Base-by-base conservation (phyloP, 2,888 invertebrate genomes). In the Phymatocera aterrima region DNA sequence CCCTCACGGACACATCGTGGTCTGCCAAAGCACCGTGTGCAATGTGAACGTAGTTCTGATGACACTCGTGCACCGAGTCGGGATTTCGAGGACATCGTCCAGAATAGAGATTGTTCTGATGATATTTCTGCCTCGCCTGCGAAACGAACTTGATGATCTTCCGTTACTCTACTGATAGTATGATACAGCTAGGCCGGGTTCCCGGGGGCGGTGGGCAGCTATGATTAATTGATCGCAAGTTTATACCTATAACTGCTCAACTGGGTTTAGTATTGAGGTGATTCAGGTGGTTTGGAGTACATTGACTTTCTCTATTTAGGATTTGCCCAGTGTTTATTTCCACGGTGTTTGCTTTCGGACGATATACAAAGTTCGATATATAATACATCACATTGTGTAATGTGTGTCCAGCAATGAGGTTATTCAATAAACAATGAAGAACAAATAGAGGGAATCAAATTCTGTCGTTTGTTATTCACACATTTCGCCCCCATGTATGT, bases 1-100 rank as follows among this genome's bases (percentile, higher is more conserved):
- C 8, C 79, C 57, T 8, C 60, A 75, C 4, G 72, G 78, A 31
- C 79, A n/a, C n/a, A 81, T 48, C 74, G 34, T 15, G 79, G 46
- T 64, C 72, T 37, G 12, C 43, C 78, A 79, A 5, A 64, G 24
- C 43, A 46, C 43, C 28, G 28, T 46, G 18, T 46, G 6, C 68
- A 24, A 68, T n/a, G 15, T 18, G n/a, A 46, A 28, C 43, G 46
- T 46, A 6, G 46, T n/a, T n/a, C n/a, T 6, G 28, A 46, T 21
- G 68, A 60, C n/a, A 6, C n/a, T 24, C 10, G 6, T 15, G 60
- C 6, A 60, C 60, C 28, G 28, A 8, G n/a, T 8, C 15, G 28
- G 10, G 60, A 28, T 60, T 10, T 10, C 60, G 3, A 46, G n/a
- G n/a, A 46, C n/a, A 61, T 18, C 61, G 28, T 61, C n/a, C 18